phyloP scores from a whole-genome alignment of 1,140 invertebrate genomes.

The Mycetomoellerius zeteki region DNA sequence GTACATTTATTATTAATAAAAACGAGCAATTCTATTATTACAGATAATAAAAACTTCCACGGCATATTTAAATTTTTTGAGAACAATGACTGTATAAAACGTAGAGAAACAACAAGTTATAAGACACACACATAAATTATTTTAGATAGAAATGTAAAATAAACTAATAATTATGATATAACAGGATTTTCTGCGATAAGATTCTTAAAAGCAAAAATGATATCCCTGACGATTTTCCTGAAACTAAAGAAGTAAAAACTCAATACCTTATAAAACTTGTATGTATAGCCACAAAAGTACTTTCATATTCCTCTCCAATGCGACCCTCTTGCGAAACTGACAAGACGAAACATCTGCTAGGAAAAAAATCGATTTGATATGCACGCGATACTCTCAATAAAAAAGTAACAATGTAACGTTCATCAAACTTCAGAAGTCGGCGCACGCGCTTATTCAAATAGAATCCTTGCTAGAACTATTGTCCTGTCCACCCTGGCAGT shows the following conservation, averaged over 20 bases:
- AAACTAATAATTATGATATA: constrained; percentile 1
- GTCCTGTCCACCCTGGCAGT: background rate
- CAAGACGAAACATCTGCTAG: background rate
- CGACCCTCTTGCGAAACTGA: background rate
- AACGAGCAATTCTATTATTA: constrained; percentile 32
- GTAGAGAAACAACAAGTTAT: background rate
- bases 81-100: constrained; percentile 39
- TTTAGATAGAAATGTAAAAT: constrained; percentile 24
- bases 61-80: constrained; percentile 65
- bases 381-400: background rate
- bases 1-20: too few species aligned
- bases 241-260: background rate
- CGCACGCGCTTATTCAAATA: background rate
- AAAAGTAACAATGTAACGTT: background rate
- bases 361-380: background rate
- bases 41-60: constrained; percentile 61
- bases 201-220: background rate
- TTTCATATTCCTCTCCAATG: background rate
- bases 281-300: background rate
- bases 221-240: background rate
- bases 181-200: background rate
- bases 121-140: background rate
- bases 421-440: background rate
- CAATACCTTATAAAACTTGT: background rate
- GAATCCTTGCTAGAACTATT: background rate